Conservation (phyloP, 2,888 invertebrate species). For the Salticus scenicus region DNA sequence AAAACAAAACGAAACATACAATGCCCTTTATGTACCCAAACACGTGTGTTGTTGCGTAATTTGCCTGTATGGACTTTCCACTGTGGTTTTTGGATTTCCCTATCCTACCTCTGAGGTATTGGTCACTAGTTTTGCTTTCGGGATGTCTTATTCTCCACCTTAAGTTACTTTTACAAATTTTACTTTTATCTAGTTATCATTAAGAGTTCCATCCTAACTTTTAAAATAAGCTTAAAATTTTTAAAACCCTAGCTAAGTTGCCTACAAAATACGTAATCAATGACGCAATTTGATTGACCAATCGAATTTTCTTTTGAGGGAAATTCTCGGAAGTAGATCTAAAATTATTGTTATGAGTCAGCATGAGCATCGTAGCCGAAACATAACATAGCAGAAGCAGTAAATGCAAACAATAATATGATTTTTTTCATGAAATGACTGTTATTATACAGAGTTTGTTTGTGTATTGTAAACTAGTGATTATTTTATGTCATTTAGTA, state of each 20-base stretch:
- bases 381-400: too few species aligned
- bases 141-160: neutral
- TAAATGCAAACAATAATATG: neutral
- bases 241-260: neutral
- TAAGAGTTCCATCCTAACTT: neutral
- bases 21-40: neutral
- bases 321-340: neutral
- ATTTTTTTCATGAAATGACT: too few species aligned
- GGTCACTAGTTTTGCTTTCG: neutral
- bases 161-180: neutral
- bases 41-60: neutral
- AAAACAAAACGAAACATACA: too few species aligned
- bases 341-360: constrained; percentile 4
- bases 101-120: neutral
- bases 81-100: neutral
- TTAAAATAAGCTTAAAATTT: neutral
- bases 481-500: neutral
- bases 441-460: neutral
- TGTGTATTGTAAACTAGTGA: neutral
- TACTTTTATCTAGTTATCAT: neutral
- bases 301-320: neutral
- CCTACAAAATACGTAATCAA: neutral
- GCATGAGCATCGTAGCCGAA: neutral
- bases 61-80: neutral
- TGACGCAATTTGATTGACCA: neutral